These are phyloP conservation scores for Drosophila pseudoobscura DNA, from an alignment of 1,140 invertebrate species.

Conservation along the genomic window DNA sequence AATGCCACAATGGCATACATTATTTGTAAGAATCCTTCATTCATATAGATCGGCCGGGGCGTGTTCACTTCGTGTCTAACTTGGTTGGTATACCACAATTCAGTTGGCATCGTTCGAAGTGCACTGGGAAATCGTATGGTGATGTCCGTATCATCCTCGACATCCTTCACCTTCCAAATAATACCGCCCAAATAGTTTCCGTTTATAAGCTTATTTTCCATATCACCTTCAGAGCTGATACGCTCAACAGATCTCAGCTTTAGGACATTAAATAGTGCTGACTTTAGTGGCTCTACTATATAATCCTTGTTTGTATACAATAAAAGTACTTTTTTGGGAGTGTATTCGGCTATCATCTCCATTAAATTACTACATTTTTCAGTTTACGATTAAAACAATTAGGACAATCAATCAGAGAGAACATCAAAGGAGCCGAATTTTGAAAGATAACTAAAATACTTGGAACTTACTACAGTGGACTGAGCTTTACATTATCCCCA, in stretches of 20 bases:
- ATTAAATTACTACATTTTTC: not conserved
- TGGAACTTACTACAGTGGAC: constrained; percentile 16
- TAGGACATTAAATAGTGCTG: constrained; percentile 7
- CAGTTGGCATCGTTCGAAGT: constrained; percentile 6
- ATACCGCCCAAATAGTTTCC: constrained; percentile 19
- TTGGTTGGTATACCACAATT: constrained; percentile 13
- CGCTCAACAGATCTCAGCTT: constrained; percentile 4
- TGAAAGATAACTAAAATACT: not conserved
- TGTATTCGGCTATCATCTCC: not conserved
- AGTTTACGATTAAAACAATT: not conserved
- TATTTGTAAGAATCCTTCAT: constrained; percentile 16
- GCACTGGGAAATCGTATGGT: constrained; percentile 21
- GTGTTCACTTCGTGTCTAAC: not conserved
- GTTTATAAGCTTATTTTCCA: constrained; percentile 4
- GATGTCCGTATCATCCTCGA: not conserved
- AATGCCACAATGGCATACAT: constrained; percentile 19
- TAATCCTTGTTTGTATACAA: not conserved
- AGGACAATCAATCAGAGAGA: too few relatives aligned
- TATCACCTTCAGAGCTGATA: not conserved
- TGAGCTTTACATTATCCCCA: not conserved
- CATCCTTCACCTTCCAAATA: not conserved
- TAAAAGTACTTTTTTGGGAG: constrained; percentile 3
- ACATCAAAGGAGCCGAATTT: too few relatives aligned
- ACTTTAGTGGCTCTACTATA: not conserved
- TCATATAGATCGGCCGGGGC: not conserved